Conservation (phyloP, 2,113 vertebrate genomes). For the Lagopus muta region DNA sequence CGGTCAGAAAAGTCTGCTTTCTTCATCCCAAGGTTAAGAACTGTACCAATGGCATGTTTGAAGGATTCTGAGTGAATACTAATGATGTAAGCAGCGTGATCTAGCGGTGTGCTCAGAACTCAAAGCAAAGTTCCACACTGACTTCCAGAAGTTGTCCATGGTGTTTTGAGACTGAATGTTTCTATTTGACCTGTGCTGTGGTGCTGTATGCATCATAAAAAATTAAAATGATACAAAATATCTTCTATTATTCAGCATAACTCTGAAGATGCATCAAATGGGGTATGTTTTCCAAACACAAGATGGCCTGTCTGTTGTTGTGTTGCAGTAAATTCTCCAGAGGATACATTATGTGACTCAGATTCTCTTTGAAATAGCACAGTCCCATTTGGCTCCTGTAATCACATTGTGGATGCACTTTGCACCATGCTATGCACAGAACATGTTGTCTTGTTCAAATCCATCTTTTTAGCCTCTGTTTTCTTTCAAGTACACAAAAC, state of each 20-base stretch:
- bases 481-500: not conserved
- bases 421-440: not conserved
- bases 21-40: not conserved
- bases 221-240: not conserved
- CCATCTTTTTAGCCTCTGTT: not conserved
- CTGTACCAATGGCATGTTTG: not conserved
- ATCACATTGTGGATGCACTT: not conserved
- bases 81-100: not conserved
- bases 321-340: not conserved
- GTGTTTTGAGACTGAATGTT: not conserved
- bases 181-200: not conserved
- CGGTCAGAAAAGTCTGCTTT: not conserved
- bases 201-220: not conserved
- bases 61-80: not conserved
- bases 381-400: not conserved
- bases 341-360: not conserved
- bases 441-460: not conserved
- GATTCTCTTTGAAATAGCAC: conserved; percentile 25
- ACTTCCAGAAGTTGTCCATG: not conserved
- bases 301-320: not conserved
- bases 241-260: conserved; percentile 53
- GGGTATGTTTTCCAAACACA: conserved; percentile 22
- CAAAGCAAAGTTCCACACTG: not conserved
- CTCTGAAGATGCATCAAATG: conserved; percentile 17
- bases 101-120: not conserved